Conservation (phyloP, 2,113 vertebrate species). For the Scomber japonicus region DNA sequence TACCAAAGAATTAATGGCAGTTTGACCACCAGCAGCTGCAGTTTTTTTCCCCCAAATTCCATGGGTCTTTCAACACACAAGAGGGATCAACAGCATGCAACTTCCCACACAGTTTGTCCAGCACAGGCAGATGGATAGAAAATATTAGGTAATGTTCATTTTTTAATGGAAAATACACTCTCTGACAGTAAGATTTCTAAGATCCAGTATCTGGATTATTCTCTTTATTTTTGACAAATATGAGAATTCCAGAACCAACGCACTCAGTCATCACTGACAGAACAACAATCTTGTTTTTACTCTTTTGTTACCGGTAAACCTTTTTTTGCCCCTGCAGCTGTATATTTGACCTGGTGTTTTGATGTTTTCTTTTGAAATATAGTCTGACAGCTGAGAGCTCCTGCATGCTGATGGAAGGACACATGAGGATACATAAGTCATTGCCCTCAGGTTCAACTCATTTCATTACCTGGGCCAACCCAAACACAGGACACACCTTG, state of each 20-base stretch:
- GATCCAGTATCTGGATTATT: background rate
- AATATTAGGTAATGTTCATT: background rate
- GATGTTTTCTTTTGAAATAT: slow-evolving; percentile 20
- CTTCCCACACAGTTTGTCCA: slow-evolving; percentile 32
- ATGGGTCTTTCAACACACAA: slow-evolving; percentile 17
- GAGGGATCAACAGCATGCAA: slow-evolving; percentile 27
- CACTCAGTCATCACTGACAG: background rate
- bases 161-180: background rate
- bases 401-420: slow-evolving; percentile 27
- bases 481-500: slow-evolving; percentile 37
- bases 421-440: slow-evolving; percentile 31
- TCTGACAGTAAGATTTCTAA: background rate
- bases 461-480: slow-evolving; percentile 49
- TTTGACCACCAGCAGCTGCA: slow-evolving; percentile 47
- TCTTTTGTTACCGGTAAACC: background rate
- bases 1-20: background rate
- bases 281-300: background rate
- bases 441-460: slow-evolving; percentile 39
- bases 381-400: background rate
- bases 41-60: slow-evolving; percentile 21
- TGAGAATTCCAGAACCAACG: background rate
- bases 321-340: background rate
- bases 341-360: background rate
- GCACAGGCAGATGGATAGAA: slow-evolving; percentile 15
- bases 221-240: background rate